Evolutionary conservation across 2,113 vertebrate genomes (phyloP), one percentile per base, ranked within the genome.

Genomic region (Falco punctatus): DNA sequence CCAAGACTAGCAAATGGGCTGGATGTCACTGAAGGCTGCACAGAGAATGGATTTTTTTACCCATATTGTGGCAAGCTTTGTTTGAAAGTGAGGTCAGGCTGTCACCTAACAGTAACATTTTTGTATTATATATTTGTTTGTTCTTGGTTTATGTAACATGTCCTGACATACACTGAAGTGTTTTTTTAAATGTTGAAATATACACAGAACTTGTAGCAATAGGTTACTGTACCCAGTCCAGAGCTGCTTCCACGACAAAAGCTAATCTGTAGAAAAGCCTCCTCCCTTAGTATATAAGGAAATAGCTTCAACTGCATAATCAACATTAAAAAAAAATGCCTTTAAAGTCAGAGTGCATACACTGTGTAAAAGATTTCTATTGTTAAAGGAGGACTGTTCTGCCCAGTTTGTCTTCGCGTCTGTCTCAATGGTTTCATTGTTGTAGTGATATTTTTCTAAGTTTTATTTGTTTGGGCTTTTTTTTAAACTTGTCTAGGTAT

Each of bases 401-500:
- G 92, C 82, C 54, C 72, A 82, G 87, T 91, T 91, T 92, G 77
- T 54, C 81, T 72, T 83, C 14, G 32, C 52, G 62, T 67, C 91
- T 86, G n/a, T 67, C 65, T 88, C 52, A 93, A 64, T 65, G 49
- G 52, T 79, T 96, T 81, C 67, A 90, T 86, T 94, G 90, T 96
- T 83, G 21, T 73, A 13, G 20, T 62, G 38, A 26, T 70, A 33
- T n/a, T 85, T 92, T 86, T 89, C 55, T 44, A 67, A 57, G 15
- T 12, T 71, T 51, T 13, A 15, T 64, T 78, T 74, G 13, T 9
- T 77, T 62, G 23, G 22, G 10, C 26, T 86, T 23, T 71, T 55
- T 58, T 92, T 27, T 64, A 26, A 88, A 93, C 55, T 72, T 81
- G 32, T 42, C 66, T 95, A 99, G 99, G 98, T 99, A 58, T 99